A percentile compares a stretch with the other conserved stretches of the same genome.
Conservation (phyloP, 1,140 invertebrate species). For the Aricia agestis region DNA sequence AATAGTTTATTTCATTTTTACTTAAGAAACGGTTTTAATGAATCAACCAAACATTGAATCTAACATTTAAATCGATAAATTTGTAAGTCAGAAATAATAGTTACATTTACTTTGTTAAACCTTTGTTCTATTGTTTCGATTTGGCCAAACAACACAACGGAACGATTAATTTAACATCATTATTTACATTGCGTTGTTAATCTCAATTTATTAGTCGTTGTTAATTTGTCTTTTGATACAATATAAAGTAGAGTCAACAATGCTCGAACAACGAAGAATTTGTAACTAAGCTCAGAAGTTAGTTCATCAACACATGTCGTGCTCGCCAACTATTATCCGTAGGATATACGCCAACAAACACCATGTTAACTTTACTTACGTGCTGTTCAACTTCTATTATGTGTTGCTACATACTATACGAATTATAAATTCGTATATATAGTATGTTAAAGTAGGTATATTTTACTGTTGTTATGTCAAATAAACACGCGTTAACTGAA, state of each 20-base stretch:
- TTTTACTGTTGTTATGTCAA: background rate
- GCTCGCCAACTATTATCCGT: slow-evolving; percentile 60
- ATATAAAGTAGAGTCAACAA: background rate
- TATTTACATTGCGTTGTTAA: too few species aligned
- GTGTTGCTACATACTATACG: background rate
- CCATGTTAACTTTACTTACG: slow-evolving; percentile 8
- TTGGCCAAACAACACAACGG: too few species aligned
- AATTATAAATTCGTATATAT: background rate
- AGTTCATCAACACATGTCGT: slow-evolving; percentile 54
- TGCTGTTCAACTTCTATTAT: slow-evolving; percentile 4
- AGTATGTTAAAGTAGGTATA: too few species aligned
- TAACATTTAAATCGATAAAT: too few species aligned
- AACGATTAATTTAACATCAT: too few species aligned
- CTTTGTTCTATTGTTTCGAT: too few species aligned
- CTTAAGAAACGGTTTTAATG: too few species aligned
- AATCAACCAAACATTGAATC: too few species aligned
- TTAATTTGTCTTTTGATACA: background rate
- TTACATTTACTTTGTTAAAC: too few species aligned
- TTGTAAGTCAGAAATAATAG: too few species aligned
- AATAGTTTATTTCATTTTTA: too few species aligned
- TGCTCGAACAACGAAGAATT: slow-evolving; percentile 41
- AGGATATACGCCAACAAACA: slow-evolving; percentile 36
- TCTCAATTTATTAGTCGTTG: background rate
- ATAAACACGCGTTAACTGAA: background rate
- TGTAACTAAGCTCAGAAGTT: slow-evolving; percentile 47